Conservation (phyloP, 2,797 vertebrate species). For the Spondyliosoma cantharus region DNA sequence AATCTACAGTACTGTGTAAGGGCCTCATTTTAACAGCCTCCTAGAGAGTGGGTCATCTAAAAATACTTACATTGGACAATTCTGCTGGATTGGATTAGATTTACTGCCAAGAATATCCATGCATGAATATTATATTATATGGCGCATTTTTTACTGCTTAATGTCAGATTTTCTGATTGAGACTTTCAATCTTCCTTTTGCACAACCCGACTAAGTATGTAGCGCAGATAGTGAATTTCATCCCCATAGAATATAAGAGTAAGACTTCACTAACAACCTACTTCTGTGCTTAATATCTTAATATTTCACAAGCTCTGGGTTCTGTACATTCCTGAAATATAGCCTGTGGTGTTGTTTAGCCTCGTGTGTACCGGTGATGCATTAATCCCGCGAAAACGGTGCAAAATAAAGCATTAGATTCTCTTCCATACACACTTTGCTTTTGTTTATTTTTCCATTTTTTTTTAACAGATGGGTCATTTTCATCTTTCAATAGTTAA, state of each 20-base stretch:
- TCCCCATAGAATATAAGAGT: neutral
- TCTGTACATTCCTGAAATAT: neutral
- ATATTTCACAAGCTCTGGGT: too few species aligned
- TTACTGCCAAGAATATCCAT: neutral
- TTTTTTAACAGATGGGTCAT: neutral
- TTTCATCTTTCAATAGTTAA: neutral
- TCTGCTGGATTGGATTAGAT: neutral
- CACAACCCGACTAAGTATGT: neutral
- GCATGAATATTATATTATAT: neutral
- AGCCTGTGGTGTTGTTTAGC: neutral
- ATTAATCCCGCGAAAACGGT: neutral
- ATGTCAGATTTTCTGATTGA: neutral
- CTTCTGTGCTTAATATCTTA: neutral
- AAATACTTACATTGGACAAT: neutral
- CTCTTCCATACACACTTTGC: too few species aligned
- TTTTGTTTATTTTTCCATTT: neutral
- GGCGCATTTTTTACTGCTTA: neutral
- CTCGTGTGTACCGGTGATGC: neutral
- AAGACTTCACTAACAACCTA: too few species aligned
- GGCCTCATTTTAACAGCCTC: conserved; percentile 13
- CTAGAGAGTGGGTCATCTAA: conserved; percentile 5
- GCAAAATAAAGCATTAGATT: neutral
- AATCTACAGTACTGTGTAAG: neutral
- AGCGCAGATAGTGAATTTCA: neutral
- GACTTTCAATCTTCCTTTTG: conserved; percentile 6